A percentile compares a stretch with the other conserved stretches of the same genome.
phyloP scores from a whole-genome alignment of 2,113 vertebrate species.

The Dicrurus megarhynchus region DNA sequence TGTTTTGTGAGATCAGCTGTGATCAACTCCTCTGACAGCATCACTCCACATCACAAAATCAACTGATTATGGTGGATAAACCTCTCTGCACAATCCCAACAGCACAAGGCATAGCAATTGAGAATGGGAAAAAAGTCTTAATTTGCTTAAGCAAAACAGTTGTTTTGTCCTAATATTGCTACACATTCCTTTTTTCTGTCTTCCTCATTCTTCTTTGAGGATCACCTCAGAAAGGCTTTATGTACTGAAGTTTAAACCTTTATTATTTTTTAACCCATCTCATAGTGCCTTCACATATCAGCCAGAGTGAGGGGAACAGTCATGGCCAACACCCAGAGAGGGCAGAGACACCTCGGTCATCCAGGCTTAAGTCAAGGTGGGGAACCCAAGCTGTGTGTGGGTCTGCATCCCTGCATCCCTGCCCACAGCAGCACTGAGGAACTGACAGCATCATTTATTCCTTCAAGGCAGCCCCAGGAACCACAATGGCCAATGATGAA shows the following conservation, averaged over 20 bases:
- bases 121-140: not conserved
- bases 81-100: not conserved
- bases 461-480: not conserved
- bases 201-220: not conserved
- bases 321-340: not conserved
- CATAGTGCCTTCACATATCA: not conserved
- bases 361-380: too few species aligned
- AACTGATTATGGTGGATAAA: not conserved
- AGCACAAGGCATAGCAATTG: not conserved
- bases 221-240: not conserved
- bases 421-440: not conserved
- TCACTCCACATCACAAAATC: not conserved
- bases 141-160: not conserved
- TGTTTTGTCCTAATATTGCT: not conserved
- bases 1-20: not conserved
- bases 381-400: not conserved
- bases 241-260: not conserved
- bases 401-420: not conserved
- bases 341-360: not conserved
- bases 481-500: not conserved
- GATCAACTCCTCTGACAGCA: not conserved
- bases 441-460: not conserved
- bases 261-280: not conserved
- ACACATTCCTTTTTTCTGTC: not conserved
- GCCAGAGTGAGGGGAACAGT: not conserved